Percentiles rank a stretch among this genome's conserved stretches.
These are phyloP conservation scores for Lottia scabra DNA, from an alignment of 2,888 invertebrate species.

Conservation along the genomic window DNA sequence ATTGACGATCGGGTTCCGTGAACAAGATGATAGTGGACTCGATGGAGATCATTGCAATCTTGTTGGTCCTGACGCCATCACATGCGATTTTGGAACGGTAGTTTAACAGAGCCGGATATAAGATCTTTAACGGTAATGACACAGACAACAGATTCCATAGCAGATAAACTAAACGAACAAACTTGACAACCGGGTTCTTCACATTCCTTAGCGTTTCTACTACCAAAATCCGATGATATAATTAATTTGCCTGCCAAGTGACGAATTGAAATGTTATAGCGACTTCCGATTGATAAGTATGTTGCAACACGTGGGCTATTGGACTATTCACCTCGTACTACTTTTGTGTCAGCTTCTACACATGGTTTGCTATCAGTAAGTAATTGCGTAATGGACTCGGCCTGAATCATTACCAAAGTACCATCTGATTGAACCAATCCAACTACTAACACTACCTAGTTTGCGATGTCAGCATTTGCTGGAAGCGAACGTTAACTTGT, in stretches of 20 bases:
- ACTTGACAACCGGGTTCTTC: slow-evolving; percentile 25
- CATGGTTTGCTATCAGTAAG: slow-evolving; percentile 35
- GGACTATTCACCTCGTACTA: slow-evolving; percentile 30
- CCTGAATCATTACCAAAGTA: slow-evolving; percentile 44
- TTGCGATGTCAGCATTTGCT: no score
- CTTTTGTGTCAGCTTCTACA: slow-evolving; percentile 26
- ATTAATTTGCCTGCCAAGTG: slow-evolving; percentile 21
- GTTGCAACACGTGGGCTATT: slow-evolving; percentile 26
- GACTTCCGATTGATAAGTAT: slow-evolving; percentile 26
- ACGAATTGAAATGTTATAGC: slow-evolving; percentile 20
- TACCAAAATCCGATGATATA: slow-evolving; percentile 29
- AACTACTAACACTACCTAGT: no score
- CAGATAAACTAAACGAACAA: slow-evolving; percentile 19
- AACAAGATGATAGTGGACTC: slow-evolving; percentile 27
- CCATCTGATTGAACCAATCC: no score
- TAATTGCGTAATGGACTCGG: slow-evolving; percentile 25
- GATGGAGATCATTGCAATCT: slow-evolving; percentile 31
- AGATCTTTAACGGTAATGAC: slow-evolving; percentile 7
- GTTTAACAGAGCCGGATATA: slow-evolving; percentile 3
- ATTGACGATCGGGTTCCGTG: slow-evolving; percentile 29
- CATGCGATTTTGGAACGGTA: slow-evolving; percentile 26
- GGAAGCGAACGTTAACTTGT: no score
- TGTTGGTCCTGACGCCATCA: slow-evolving; percentile 26
- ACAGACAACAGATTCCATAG: slow-evolving; percentile 17
- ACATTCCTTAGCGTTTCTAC: slow-evolving; percentile 29